These are phyloP conservation scores for Brenthis ino DNA, from an alignment of 2,888 invertebrate species.

Conservation along the genomic window DNA sequence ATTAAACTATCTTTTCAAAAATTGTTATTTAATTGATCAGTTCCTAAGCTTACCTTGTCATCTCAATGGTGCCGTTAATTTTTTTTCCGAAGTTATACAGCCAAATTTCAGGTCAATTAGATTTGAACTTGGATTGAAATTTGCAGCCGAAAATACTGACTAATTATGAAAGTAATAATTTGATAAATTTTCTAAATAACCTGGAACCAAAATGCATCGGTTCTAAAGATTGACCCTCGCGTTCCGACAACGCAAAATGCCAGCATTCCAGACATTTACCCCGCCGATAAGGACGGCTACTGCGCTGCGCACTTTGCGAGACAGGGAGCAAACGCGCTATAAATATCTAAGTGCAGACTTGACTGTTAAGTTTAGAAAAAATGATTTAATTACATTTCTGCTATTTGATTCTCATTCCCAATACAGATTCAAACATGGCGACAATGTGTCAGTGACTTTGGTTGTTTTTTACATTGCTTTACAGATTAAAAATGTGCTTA, in stretches of 20 bases:
- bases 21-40: too few relatives aligned
- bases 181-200: background rate
- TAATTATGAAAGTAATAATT: too few relatives aligned
- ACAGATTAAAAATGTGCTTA: background rate
- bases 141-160: too few relatives aligned
- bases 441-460: conserved; percentile 1
- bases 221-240: conserved; percentile 7
- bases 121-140: too few relatives aligned
- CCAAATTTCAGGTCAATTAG: too few relatives aligned
- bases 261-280: conserved; percentile 28
- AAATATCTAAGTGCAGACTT: conserved; percentile 28
- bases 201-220: background rate
- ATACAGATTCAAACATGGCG: conserved; percentile 16
- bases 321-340: conserved; percentile 26
- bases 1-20: too few relatives aligned
- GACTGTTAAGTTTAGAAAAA: background rate
- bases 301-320: conserved; percentile 22
- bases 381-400: background rate
- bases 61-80: too few relatives aligned
- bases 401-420: background rate
- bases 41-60: too few relatives aligned
- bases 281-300: conserved; percentile 23
- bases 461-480: background rate
- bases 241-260: conserved; percentile 27
- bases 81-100: too few relatives aligned